Conservation (phyloP, 2,888 invertebrate species). For the Latheticus oryzae region DNA sequence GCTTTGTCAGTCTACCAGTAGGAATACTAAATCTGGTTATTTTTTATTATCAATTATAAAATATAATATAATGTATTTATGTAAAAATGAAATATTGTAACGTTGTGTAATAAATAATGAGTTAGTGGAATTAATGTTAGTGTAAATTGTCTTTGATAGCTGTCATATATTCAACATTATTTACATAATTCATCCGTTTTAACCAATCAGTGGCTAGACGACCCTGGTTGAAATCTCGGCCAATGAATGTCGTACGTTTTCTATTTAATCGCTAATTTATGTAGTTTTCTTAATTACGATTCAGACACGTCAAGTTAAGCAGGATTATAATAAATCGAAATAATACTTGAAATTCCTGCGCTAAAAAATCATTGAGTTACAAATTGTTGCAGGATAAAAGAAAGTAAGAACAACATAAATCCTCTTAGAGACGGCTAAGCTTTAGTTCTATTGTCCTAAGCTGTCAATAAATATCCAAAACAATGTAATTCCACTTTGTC, state of each 20-base stretch:
- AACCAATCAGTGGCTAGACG: constrained; percentile 4
- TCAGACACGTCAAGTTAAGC: constrained; percentile 17
- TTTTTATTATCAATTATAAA: too few relatives aligned
- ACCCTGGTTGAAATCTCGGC: constrained; percentile 5
- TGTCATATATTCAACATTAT: constrained; percentile 1
- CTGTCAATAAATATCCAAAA: constrained; percentile 34
- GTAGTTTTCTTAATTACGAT: constrained; percentile 18
- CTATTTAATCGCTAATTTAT: constrained; percentile 14
- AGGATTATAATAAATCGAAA: constrained; percentile 27
- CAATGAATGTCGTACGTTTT: constrained; percentile 11
- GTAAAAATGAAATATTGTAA: too few relatives aligned
- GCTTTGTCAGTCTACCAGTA: too few relatives aligned
- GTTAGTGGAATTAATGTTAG: constrained; percentile 2
- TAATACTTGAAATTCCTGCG: constrained; percentile 12
- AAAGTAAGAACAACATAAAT: constrained; percentile 20
- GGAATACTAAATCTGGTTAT: too few relatives aligned
- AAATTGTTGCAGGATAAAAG: background rate
- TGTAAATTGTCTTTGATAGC: constrained; percentile 1
- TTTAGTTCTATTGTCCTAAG: constrained; percentile 25
- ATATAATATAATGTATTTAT: too few relatives aligned
- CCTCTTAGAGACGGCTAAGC: constrained; percentile 16
- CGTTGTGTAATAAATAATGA: too few relatives aligned
- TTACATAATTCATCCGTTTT: constrained; percentile 5
- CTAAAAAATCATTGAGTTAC: constrained; percentile 5
- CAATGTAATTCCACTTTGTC: constrained; percentile 33